Conservation (phyloP, 2,888 invertebrate species). For the Acleris holmiana region DNA sequence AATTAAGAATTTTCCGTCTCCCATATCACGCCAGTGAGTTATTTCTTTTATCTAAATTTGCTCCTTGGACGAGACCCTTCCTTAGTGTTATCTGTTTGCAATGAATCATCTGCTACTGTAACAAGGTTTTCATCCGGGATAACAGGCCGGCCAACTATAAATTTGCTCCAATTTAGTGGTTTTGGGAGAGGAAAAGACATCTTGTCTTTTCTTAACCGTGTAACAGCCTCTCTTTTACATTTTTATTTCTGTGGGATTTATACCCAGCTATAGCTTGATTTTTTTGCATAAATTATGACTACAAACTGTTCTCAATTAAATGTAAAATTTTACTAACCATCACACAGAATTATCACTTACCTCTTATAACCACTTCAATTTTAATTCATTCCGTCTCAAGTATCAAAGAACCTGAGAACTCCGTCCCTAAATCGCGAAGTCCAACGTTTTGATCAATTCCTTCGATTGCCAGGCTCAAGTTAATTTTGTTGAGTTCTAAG, state of each 20-base stretch:
- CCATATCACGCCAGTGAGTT: conserved; percentile 28
- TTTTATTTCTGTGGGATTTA: neutral
- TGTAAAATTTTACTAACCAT: conserved; percentile 13
- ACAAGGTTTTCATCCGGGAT: conserved; percentile 37
- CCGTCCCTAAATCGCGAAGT: conserved; percentile 9
- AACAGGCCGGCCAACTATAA: conserved; percentile 1
- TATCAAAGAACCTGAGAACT: conserved; percentile 9
- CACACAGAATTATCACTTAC: neutral
- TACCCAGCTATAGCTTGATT: neutral
- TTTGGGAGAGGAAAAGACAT: conserved; percentile 6
- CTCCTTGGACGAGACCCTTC: conserved; percentile 38
- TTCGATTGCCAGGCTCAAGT: conserved; percentile 40
- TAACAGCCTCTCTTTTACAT: neutral
- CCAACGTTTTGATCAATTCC: conserved; percentile 38
- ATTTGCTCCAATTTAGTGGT: conserved; percentile 4
- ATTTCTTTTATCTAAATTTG: conserved; percentile 36
- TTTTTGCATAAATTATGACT: conserved; percentile 11
- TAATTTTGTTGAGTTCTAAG: conserved; percentile 27
- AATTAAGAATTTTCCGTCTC: conserved; percentile 29
- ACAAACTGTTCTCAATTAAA: conserved; percentile 1
- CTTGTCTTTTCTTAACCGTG: neutral
- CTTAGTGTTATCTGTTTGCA: conserved; percentile 57
- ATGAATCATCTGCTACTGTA: conserved; percentile 64
- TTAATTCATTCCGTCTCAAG: conserved; percentile 10
- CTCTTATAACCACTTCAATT: conserved; percentile 17